These are phyloP conservation scores for Drosophila monieri DNA, from an alignment of 2,888 invertebrate species.

Conservation along the genomic window DNA sequence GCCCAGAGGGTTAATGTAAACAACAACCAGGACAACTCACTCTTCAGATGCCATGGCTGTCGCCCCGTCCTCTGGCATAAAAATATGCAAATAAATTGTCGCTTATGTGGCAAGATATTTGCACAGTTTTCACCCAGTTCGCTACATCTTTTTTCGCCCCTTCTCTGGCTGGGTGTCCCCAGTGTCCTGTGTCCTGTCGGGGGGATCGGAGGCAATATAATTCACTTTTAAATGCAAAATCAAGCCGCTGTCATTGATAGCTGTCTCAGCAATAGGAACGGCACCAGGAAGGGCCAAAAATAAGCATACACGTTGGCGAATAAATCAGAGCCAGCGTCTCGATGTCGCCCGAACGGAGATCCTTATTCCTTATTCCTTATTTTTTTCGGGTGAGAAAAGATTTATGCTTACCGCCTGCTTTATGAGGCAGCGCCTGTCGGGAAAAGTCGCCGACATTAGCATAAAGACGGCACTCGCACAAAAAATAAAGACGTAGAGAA, in stretches of 20 bases:
- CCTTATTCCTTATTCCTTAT: slow-evolving; percentile 20
- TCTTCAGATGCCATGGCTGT: slow-evolving; percentile 12
- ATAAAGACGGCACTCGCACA: slow-evolving; percentile 10
- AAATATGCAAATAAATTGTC: slow-evolving; percentile 46
- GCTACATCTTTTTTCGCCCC: background rate
- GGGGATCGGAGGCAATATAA: slow-evolving; percentile 52
- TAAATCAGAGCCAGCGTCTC: slow-evolving; percentile 65
- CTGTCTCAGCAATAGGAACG: slow-evolving; percentile 23
- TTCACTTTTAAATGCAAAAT: slow-evolving; percentile 76
- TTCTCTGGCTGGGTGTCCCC: background rate
- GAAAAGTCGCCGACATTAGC: slow-evolving; percentile 38
- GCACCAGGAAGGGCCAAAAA: slow-evolving; percentile 19
- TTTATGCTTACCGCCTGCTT: slow-evolving; percentile 56
- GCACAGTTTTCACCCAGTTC: slow-evolving; percentile 11
- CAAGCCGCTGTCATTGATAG: slow-evolving; percentile 71
- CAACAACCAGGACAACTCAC: slow-evolving; percentile 34
- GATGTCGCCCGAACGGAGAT: slow-evolving; percentile 58
- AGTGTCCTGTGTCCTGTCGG: slow-evolving; percentile 1
- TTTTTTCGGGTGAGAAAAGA: slow-evolving; percentile 41
- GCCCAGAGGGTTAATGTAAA: slow-evolving; percentile 38
- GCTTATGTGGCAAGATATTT: slow-evolving; percentile 45
- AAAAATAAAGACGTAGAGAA: slow-evolving; percentile 4
- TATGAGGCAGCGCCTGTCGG: slow-evolving; percentile 34
- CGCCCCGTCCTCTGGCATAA: slow-evolving; percentile 7
- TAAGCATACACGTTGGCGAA: slow-evolving; percentile 67